These are phyloP conservation scores for Crematogaster levior DNA, from an alignment of 2,888 invertebrate genomes.

Conservation along the genomic window DNA sequence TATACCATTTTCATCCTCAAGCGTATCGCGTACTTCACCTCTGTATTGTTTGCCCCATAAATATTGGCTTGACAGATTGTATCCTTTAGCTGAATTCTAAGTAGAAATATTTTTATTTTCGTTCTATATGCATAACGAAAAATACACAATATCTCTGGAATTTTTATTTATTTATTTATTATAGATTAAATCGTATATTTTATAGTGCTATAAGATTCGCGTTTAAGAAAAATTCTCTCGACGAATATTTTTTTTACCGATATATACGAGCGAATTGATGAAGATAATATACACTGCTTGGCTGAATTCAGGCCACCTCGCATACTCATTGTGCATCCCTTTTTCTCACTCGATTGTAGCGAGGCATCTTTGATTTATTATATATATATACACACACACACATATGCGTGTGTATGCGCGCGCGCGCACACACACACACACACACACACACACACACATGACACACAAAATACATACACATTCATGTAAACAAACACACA, in stretches of 20 bases:
- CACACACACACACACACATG: too few species aligned
- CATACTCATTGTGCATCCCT: slow-evolving; percentile 86
- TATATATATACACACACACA: slow-evolving; percentile 55
- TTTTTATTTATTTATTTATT: not conserved
- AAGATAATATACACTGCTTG: slow-evolving; percentile 70
- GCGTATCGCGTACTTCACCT: slow-evolving; percentile 70
- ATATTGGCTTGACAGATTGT: slow-evolving; percentile 76
- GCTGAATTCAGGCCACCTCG: slow-evolving; percentile 81
- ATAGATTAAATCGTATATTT: slow-evolving; percentile 9
- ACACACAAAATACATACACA: too few species aligned
- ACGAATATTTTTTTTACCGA: too few species aligned
- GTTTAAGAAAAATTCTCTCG: slow-evolving; percentile 28
- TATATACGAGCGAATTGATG: too few species aligned
- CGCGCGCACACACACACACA: too few species aligned
- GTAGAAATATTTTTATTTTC: slow-evolving; percentile 39
- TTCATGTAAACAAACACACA: slow-evolving; percentile 64
- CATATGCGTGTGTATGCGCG: too few species aligned
- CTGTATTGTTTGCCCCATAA: slow-evolving; percentile 78
- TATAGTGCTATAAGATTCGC: slow-evolving; percentile 11
- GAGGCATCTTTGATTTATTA: slow-evolving; percentile 81
- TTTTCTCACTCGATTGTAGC: slow-evolving; percentile 79
- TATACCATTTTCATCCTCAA: slow-evolving; percentile 65
- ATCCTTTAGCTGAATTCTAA: slow-evolving; percentile 55
- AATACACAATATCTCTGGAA: not conserved
- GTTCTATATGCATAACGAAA: slow-evolving; percentile 23